Percentiles rank a stretch among this genome's conserved stretches.
These are phyloP conservation scores for Cyclopterus lumpus DNA, from an alignment of 2,797 vertebrate species.

Conservation along the genomic window DNA sequence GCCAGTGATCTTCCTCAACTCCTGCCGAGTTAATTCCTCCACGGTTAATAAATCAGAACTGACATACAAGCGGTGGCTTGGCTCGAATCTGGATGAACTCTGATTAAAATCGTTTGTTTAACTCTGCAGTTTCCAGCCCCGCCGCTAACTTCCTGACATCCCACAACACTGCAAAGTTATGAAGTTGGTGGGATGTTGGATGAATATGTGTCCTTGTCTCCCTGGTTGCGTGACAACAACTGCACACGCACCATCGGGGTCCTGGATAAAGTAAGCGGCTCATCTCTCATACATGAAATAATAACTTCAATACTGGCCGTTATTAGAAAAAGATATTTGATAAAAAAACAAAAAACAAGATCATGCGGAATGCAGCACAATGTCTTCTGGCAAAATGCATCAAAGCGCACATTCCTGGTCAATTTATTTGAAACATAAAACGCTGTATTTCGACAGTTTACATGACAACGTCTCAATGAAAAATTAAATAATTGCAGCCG, in stretches of 20 bases:
- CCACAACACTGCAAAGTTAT: slow-evolving; percentile 56
- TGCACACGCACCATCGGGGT: background rate
- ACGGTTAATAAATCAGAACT: slow-evolving; percentile 83
- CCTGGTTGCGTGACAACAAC: slow-evolving; percentile 6
- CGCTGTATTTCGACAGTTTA: background rate
- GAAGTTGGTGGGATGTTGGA: slow-evolving; percentile 64
- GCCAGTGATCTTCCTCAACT: slow-evolving; percentile 70
- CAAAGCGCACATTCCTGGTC: background rate
- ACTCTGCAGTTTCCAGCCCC: slow-evolving; percentile 79
- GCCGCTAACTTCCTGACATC: slow-evolving; percentile 65
- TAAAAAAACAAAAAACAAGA: background rate
- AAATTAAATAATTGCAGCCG: background rate
- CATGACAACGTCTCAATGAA: background rate
- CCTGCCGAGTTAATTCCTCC: slow-evolving; percentile 71
- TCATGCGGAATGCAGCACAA: background rate
- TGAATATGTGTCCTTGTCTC: slow-evolving; percentile 35
- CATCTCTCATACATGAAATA: background rate
- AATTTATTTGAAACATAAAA: background rate
- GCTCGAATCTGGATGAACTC: slow-evolving; percentile 73
- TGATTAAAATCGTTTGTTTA: slow-evolving; percentile 87
- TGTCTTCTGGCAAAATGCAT: slow-evolving; percentile 1
- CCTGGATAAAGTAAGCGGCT: slow-evolving; percentile 1
- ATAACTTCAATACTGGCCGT: background rate
- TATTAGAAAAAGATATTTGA: slow-evolving; percentile 1
- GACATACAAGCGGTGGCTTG: slow-evolving; percentile 69